These are phyloP conservation scores for Bhutanitis thaidina DNA, from an alignment of 2,888 invertebrate genomes.

Conservation along the genomic window DNA sequence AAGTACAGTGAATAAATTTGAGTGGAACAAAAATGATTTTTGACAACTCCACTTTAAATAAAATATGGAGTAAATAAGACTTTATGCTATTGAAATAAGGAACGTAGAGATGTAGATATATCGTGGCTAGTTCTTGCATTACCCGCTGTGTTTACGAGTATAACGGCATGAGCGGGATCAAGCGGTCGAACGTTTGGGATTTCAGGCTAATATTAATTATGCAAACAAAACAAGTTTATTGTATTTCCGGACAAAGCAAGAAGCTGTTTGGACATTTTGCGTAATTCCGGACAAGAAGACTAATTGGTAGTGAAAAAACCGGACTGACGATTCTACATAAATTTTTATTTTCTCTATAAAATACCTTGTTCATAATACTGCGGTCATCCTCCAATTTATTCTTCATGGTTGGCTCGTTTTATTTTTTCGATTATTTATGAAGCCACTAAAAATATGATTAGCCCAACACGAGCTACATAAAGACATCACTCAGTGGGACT, in stretches of 20 bases:
- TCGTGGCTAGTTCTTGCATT: slow-evolving; percentile 38
- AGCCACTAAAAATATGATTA: slow-evolving; percentile 69
- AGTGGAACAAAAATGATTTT: slow-evolving; percentile 25
- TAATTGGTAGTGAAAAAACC: background rate
- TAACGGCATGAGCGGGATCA: slow-evolving; percentile 61
- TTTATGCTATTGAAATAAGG: slow-evolving; percentile 29
- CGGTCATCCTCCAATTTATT: slow-evolving; percentile 40
- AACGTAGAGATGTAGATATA: slow-evolving; percentile 17
- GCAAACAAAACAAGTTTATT: slow-evolving; percentile 69
- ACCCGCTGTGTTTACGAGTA: slow-evolving; percentile 64
- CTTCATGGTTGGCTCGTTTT: slow-evolving; percentile 33
- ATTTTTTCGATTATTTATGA: slow-evolving; percentile 57
- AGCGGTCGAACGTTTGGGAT: slow-evolving; percentile 60
- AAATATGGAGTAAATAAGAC: slow-evolving; percentile 24
- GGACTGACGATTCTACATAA: no score
- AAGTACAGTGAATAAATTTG: slow-evolving; percentile 25
- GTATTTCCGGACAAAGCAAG: slow-evolving; percentile 56
- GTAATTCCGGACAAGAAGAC: slow-evolving; percentile 55
- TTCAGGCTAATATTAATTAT: slow-evolving; percentile 69
- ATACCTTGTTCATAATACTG: slow-evolving; percentile 20
- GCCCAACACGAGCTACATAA: slow-evolving; percentile 53
- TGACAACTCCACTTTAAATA: slow-evolving; percentile 21
- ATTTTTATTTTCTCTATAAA: no score
- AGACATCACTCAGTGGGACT: slow-evolving; percentile 64
- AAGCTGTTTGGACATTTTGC: slow-evolving; percentile 74